Base-by-base conservation (phyloP, 2,888 invertebrate species). In the Lacanobia oleracea region DNA sequence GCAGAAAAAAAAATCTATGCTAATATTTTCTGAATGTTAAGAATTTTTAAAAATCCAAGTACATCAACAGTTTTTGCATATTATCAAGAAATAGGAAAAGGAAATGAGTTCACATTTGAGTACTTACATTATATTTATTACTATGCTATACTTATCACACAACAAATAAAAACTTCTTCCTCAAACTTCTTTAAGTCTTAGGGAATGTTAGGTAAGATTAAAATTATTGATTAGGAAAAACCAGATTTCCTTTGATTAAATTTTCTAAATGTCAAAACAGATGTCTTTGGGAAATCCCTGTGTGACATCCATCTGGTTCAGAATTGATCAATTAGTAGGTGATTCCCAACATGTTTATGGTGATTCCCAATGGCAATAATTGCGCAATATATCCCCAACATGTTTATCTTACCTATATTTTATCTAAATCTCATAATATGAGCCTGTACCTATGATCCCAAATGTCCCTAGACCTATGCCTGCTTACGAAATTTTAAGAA, bases 321-420 rank as follows among this genome's bases (percentile, higher is more conserved):
- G 21, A 23, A 33, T 43, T 27, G 57, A 70, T 77, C 45, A 45
- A 23, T n/a, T 61, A n/a, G n/a, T n/a, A n/a, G n/a, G n/a, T n/a
- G n/a, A n/a, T n/a, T n/a, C n/a, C n/a, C n/a, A n/a, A n/a, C n/a
- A n/a, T n/a, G n/a, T n/a, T n/a, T n/a, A n/a, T n/a, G n/a, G n/a
- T n/a, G n/a, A n/a, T n/a, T 43, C 21, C 12, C 14, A 59, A 59
- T 37, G 40, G 14, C 8, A 43, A 53, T 78, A 33, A 74, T 79
- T 72, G 79, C 59, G 72, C 51, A 79, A 79, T 75, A 43, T 12
- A 9, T 48, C 12, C 3, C n/a, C 40, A 59, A 45, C 2, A 16
- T n/a, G 12, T 57, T 57, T 76, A 67, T 37, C 33, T 67, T 8
- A 43, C 5, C 33, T 33, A 33, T 1, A 27, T 6, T 10, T 59